phyloP scores from a whole-genome alignment of 2,113 vertebrate species.

The Cisticola juncidis region DNA sequence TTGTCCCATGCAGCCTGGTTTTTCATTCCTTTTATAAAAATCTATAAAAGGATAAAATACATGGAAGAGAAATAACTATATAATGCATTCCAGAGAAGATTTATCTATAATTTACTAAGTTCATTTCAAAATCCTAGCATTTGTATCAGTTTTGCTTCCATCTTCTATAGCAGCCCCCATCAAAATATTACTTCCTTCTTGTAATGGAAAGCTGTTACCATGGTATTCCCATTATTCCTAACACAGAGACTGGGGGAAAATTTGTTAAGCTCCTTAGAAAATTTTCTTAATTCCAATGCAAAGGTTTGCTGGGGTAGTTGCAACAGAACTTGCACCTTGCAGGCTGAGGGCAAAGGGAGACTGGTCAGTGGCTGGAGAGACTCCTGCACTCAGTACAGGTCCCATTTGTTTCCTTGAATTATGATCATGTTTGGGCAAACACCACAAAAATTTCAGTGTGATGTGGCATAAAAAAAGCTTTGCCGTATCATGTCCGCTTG shows the following conservation, averaged over 20 bases:
- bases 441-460: background rate
- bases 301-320: background rate
- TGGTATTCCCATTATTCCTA: conserved; percentile 7
- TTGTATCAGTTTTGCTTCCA: conserved; percentile 24
- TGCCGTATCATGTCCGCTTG: background rate
- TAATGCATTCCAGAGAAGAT: background rate
- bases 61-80: background rate
- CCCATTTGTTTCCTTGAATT: conserved; percentile 11
- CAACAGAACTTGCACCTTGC: background rate
- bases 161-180: background rate
- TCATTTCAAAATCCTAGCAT: background rate
- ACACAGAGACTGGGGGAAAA: background rate
- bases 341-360: background rate
- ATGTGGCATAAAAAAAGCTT: background rate
- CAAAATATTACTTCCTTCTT: conserved; percentile 10
- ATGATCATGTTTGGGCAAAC: rapidly evolving
- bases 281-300: background rate
- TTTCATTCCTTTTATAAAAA: background rate
- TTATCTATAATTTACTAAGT: background rate
- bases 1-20: background rate
- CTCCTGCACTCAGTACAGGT: background rate
- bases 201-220: conserved; percentile 28
- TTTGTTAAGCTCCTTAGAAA: background rate
- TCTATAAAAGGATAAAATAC: background rate
- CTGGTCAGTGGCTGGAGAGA: background rate